These are phyloP conservation scores for Orthochromis malagaraziensis DNA, from an alignment of 2,113 vertebrate species.

Conservation along the genomic window DNA sequence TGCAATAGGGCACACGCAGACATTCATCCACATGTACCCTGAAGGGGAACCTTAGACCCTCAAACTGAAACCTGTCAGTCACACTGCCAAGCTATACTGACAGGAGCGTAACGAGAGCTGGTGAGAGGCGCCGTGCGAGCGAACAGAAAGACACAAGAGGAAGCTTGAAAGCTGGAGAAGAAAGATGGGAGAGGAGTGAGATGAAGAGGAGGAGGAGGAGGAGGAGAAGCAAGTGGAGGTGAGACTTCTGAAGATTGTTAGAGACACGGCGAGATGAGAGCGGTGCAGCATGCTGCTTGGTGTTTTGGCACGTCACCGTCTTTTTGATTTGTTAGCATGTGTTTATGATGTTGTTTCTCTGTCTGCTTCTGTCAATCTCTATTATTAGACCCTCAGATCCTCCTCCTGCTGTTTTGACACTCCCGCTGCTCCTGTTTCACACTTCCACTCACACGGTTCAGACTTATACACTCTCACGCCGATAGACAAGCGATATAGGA, in stretches of 20 bases:
- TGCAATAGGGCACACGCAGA: background rate
- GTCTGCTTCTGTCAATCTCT: conserved; percentile 60
- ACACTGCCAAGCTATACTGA: conserved; percentile 34
- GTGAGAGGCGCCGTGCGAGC: conserved; percentile 11
- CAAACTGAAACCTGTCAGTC: conserved; percentile 66
- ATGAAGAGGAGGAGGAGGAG: conserved; percentile 10
- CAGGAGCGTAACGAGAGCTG: conserved; percentile 40
- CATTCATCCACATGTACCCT: conserved; percentile 12
- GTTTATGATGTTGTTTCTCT: conserved; percentile 63
- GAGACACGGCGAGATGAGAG: conserved; percentile 50
- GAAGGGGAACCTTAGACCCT: conserved; percentile 29
- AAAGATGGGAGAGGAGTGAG: conserved; percentile 29
- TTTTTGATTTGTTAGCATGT: conserved; percentile 66
- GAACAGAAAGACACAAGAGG: conserved; percentile 9
- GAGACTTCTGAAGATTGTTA: conserved; percentile 62
- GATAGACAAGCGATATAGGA: background rate
- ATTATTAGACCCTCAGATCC: conserved; percentile 68
- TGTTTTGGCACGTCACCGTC: conserved; percentile 59
- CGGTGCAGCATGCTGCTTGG: conserved; percentile 19
- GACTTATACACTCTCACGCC: background rate
- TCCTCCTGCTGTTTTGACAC: conserved; percentile 58
- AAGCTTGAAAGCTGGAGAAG: conserved; percentile 37
- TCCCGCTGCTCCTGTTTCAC: conserved; percentile 46
- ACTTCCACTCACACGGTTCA: conserved; percentile 14
- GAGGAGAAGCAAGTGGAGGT: conserved; percentile 44